phyloP scores from a whole-genome alignment of 2,888 invertebrate genomes.

The Sphaerophoria taeniata region DNA sequence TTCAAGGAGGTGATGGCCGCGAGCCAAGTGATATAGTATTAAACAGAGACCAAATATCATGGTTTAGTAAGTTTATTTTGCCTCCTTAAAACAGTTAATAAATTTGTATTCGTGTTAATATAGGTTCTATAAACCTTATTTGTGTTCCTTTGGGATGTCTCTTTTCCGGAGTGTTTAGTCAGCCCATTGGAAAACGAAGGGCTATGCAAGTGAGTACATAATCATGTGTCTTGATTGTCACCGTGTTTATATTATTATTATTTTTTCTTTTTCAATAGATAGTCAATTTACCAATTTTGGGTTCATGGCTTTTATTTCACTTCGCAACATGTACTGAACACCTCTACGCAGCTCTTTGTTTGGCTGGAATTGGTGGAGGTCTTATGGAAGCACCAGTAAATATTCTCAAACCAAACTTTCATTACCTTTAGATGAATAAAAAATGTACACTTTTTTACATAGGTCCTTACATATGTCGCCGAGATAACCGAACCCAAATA shows the following conservation, averaged over 20 bases:
- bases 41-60: conserved; percentile 87
- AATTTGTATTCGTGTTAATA: conserved; percentile 20
- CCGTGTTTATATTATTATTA: neutral
- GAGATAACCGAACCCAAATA: conserved; percentile 92
- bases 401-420: conserved; percentile 69
- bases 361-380: conserved; percentile 91
- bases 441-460: conserved; percentile 76
- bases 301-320: conserved; percentile 90
- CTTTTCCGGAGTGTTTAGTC: conserved; percentile 88
- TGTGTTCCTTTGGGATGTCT: conserved; percentile 92
- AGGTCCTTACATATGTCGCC: conserved; percentile 92
- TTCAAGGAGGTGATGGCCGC: conserved; percentile 84
- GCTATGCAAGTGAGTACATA: conserved; percentile 87
- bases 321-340: conserved; percentile 86
- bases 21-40: conserved; percentile 83
- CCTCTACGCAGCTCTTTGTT: conserved; percentile 87
- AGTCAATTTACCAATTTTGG: conserved; percentile 89
- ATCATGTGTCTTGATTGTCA: neutral
- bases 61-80: conserved; percentile 86
- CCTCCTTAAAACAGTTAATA: too few relatives aligned
- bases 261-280: conserved; percentile 79
- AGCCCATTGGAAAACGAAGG: conserved; percentile 88
- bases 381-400: conserved; percentile 91
- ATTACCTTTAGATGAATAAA: neutral
- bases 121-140: conserved; percentile 91